A percentile compares a stretch with the other conserved stretches of the same genome.
phyloP scores from a whole-genome alignment of 2,888 invertebrate species.

The Cremastobaeus sp. region DNA sequence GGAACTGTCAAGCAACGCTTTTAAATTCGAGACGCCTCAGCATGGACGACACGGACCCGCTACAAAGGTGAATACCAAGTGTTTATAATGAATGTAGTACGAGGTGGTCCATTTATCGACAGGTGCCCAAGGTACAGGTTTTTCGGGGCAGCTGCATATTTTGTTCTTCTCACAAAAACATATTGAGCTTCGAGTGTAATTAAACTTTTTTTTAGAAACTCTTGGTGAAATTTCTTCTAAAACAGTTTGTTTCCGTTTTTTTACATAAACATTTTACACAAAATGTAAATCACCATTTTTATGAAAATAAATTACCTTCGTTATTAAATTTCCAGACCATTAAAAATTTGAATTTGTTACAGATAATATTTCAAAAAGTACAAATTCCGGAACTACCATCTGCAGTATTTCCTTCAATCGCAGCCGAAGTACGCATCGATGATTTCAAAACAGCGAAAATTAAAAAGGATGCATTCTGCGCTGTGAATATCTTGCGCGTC shows the following conservation, averaged over 20 bases:
- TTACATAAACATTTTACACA: neutral
- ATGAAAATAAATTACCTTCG: neutral
- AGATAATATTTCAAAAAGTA: constrained; percentile 84
- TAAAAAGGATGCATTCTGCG: constrained; percentile 83
- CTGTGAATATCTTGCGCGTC: constrained; percentile 83
- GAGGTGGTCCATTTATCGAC: too few relatives aligned
- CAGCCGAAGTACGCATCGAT: constrained; percentile 81
- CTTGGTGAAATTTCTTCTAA: neutral
- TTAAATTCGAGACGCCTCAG: constrained; percentile 82
- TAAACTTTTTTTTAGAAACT: too few relatives aligned
- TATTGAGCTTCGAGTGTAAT: too few relatives aligned
- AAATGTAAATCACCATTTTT: neutral
- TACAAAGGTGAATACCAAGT: too few relatives aligned
- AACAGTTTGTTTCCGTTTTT: neutral
- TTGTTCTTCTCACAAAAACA: too few relatives aligned
- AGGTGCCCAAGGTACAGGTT: neutral
- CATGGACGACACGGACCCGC: constrained; percentile 84
- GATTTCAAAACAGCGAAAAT: constrained; percentile 81
- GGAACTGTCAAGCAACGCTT: constrained; percentile 81
- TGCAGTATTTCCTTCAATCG: constrained; percentile 83
- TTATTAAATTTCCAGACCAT: neutral
- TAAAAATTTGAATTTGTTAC: constrained; percentile 66
- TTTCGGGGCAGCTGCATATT: too few relatives aligned
- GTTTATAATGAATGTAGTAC: too few relatives aligned
- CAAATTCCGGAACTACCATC: constrained; percentile 81